Percentiles rank a stretch among this genome's conserved stretches.
Evolutionary conservation across 2,888 invertebrate genomes (phyloP).

Genomic region (Spilosoma lubricipeda): DNA sequence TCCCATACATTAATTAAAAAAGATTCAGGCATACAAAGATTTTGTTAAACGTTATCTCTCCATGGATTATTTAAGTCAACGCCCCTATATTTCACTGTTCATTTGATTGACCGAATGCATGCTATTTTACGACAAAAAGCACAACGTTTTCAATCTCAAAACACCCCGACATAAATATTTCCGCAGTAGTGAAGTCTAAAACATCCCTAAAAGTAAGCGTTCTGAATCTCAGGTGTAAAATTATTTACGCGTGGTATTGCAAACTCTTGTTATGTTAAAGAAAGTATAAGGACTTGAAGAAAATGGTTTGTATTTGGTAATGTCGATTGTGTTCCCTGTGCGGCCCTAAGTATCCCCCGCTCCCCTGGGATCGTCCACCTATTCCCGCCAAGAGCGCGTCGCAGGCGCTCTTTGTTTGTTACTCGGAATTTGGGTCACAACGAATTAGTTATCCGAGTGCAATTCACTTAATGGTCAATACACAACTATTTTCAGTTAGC

Average conservation of each 20-base stretch:
- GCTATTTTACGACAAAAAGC: background rate
- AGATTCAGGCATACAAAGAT: background rate
- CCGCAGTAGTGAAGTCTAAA: conserved; percentile 10
- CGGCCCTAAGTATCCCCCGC: conserved; percentile 64
- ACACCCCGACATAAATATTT: conserved; percentile 21
- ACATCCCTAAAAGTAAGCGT: conserved; percentile 23
- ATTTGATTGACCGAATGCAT: conserved; percentile 1
- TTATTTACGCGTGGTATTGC: conserved; percentile 12
- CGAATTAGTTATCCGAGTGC: conserved; percentile 72
- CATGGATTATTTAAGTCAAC: conserved; percentile 9
- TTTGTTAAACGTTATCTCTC: conserved; percentile 7
- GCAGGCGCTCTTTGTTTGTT: conserved; percentile 67
- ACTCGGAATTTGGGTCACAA: conserved; percentile 77
- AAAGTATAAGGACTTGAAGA: conserved; percentile 30
- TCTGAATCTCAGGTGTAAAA: conserved; percentile 19
- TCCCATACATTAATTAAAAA: background rate
- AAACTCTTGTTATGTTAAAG: conserved; percentile 44
- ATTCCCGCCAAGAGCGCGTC: conserved; percentile 63
- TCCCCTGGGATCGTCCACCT: conserved; percentile 73
- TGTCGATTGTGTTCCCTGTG: conserved; percentile 59
- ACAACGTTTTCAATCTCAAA: conserved; percentile 4
- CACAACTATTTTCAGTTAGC: conserved; percentile 50
- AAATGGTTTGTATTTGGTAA: conserved; percentile 41
- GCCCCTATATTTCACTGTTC: conserved; percentile 11
- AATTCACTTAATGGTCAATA: conserved; percentile 68